Evolutionary conservation across 1,140 invertebrate genomes (phyloP).

Genomic region (Reticulitermes speratus): DNA sequence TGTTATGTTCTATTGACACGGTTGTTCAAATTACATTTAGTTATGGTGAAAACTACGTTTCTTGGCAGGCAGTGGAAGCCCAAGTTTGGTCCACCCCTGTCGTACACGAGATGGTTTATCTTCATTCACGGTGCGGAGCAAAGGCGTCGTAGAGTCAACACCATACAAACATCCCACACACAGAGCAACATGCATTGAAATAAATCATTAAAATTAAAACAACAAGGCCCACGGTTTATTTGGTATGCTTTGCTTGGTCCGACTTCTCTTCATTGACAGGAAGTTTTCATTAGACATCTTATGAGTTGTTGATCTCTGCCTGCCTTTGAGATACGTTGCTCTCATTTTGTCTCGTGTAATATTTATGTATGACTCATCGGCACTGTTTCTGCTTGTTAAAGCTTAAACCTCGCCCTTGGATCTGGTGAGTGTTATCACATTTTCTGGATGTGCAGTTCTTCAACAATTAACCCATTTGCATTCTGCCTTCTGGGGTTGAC

Average conservation of each 20-base stretch:
- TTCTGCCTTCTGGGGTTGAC: background rate
- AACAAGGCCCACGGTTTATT: background rate
- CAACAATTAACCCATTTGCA: background rate
- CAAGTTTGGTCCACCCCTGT: background rate
- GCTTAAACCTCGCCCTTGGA: background rate
- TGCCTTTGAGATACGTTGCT: background rate
- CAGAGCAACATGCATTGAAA: background rate
- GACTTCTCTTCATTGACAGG: background rate
- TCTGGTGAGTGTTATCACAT: background rate
- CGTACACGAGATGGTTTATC: no score
- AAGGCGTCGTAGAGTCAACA: background rate
- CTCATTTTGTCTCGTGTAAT: no score
- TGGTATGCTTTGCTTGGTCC: slow-evolving; percentile 9
- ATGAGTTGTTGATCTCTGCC: slow-evolving; percentile 10
- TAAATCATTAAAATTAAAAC: slow-evolving; percentile 1
- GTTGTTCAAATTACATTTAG: no score
- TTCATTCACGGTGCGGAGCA: no score
- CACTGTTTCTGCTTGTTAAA: no score
- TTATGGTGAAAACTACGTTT: no score
- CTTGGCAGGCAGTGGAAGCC: background rate
- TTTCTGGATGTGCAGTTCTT: background rate
- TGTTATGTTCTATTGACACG: no score
- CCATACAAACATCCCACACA: slow-evolving; percentile 14
- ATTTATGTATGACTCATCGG: no score
- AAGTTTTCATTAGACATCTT: background rate